Evolutionary conservation across 2,113 vertebrate genomes (phyloP), one percentile per base, ranked within the genome.

Genomic region (Nicator chloris): DNA sequence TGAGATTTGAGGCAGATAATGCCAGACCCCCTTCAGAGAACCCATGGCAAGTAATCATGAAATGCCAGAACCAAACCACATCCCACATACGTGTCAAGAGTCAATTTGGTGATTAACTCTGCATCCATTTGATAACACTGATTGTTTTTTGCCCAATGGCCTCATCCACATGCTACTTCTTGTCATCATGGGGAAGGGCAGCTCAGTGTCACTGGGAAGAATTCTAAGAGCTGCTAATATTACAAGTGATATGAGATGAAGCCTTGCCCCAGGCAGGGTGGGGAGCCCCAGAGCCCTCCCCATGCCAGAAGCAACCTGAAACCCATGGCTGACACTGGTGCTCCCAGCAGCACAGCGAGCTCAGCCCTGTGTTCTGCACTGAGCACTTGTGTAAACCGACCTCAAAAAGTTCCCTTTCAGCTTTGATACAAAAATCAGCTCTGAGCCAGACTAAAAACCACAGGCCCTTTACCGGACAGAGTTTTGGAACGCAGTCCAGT

Each of bases 401-500:
- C 64, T 49, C 50, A 51, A 13, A 27, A 4, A 45, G 84, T 4
- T 73, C 49, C 76, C 49, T 91, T 70, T 35, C 60, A 73, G 49
- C 56, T 71, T 15, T 12, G 47, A 81, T 6, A 81, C 3, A 75
- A 86, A 88, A 83, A 49, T 44, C 49, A 86, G 40, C 64, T 65
- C 68, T 40, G 18, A 78, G 82, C 19, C 9, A 6, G 37, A 42
- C 5, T n/a, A 33, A 45, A 13, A 63, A 56, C 31, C 4, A 27
- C 44, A 35, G 42, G 27, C 4, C 18, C 21, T 31, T 96, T 92
- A 99, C 99, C 99, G 98, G 88, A 99, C 93, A 31, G 98, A 99
- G 96, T 98, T 99, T 88, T 99, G 99, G 95, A 99, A 99, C 14
- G 99, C 98, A 0, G 99, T 98, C 99, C 99, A 99, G 92, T 99